These are phyloP conservation scores for Osmerus mordax DNA, from an alignment of 2,113 vertebrate species.

Conservation along the genomic window DNA sequence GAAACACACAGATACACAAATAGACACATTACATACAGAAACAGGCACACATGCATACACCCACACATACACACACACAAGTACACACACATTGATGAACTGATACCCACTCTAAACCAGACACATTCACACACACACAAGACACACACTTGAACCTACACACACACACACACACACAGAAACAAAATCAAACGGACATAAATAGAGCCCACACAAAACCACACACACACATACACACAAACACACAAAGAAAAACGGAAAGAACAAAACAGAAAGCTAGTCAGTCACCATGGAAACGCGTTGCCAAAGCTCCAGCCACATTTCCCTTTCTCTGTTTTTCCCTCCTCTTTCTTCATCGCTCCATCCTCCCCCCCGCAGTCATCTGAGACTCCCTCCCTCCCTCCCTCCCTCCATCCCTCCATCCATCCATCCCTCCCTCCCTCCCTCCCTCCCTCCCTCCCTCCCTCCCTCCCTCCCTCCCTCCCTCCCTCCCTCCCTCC, in stretches of 20 bases:
- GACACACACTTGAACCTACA: constrained; percentile 1
- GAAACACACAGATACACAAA: too few relatives aligned
- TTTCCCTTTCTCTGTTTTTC: constrained; percentile 29
- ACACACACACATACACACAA: constrained; percentile 9
- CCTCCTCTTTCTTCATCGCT: constrained; percentile 19
- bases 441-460: too few relatives aligned
- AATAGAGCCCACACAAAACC: constrained; percentile 5
- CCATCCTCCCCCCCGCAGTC: constrained; percentile 37
- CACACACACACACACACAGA: not conserved
- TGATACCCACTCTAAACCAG: too few relatives aligned
- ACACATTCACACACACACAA: constrained; percentile 16
- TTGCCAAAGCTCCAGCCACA: constrained; percentile 33
- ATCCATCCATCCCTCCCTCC: too few relatives aligned
- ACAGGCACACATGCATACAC: too few relatives aligned
- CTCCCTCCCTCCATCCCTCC: too few relatives aligned
- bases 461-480: too few relatives aligned
- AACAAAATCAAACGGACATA: constrained; percentile 13
- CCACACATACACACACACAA: too few relatives aligned
- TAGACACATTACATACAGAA: too few relatives aligned
- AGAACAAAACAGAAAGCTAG: constrained; percentile 41
- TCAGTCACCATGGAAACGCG: constrained; percentile 63
- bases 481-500: too few relatives aligned
- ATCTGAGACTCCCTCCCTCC: too few relatives aligned
- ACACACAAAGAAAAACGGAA: constrained; percentile 14
- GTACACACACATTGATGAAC: too few relatives aligned